phyloP scores from a whole-genome alignment of 2,113 vertebrate genomes.

The Nothobranchius kuhntae region DNA sequence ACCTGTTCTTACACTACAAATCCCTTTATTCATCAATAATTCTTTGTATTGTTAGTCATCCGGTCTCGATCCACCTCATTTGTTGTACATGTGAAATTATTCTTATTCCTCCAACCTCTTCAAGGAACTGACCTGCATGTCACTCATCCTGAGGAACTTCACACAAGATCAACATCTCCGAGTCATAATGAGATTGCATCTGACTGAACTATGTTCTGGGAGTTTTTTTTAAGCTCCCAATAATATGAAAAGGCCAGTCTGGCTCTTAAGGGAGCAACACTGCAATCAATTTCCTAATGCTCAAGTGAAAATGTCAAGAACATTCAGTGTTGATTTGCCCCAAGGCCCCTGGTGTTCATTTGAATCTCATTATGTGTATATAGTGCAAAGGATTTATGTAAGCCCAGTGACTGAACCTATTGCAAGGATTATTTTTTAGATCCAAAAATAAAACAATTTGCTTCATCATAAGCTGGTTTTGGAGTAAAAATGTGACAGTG shows the following conservation, averaged over 20 bases:
- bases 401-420: slow-evolving; percentile 1
- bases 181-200: slow-evolving; percentile 55
- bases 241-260: slow-evolving; percentile 52
- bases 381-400: slow-evolving; percentile 18
- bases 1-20: neutral
- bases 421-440: neutral
- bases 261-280: slow-evolving; percentile 46
- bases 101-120: slow-evolving; percentile 20
- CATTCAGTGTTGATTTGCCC: slow-evolving; percentile 45
- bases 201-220: slow-evolving; percentile 40
- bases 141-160: slow-evolving; percentile 55
- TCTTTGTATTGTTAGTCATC: neutral
- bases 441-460: slow-evolving; percentile 4
- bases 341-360: slow-evolving; percentile 21
- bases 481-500: neutral
- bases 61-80: slow-evolving; percentile 14
- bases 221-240: slow-evolving; percentile 39
- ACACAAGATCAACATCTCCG: slow-evolving; percentile 52
- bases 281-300: slow-evolving; percentile 57
- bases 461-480: neutral
- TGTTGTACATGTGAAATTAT: slow-evolving; percentile 17
- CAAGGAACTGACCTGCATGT: slow-evolving; percentile 27
- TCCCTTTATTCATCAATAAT: slow-evolving; percentile 14
- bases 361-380: slow-evolving; percentile 35
- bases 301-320: slow-evolving; percentile 63